Base-by-base conservation (phyloP, 2,113 vertebrate species). In the Scartelaos histophorus region DNA sequence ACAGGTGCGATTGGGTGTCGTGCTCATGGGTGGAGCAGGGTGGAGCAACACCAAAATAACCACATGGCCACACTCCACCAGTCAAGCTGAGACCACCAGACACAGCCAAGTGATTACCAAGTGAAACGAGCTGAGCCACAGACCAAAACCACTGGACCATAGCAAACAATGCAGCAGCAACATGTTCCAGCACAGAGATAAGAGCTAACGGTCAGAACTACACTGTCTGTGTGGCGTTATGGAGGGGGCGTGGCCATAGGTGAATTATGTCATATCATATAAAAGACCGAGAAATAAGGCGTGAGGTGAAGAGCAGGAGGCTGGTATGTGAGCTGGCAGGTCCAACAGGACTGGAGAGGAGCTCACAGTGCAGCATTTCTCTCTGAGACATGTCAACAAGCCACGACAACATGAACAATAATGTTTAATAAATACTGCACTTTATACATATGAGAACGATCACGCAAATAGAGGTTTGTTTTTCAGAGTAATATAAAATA, bases 241-340 rank as follows among this genome's bases (percentile, higher is more conserved):
- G 24, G 22, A 19, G 10, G 9, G 58, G 49, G 24, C 38, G 17
- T 43, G 35, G 19, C 49, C 21, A 57, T n/a, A 66, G 62, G 66
- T 29, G 57, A 47, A 35, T 19, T n/a, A 34, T 11, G 22, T 45
- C 5, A 29, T 70, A 49, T 70, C 21, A 29, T 21, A 62, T 22
- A 53, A 35, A 3, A 51, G 13, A 38, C 21, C 1, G 1, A 65
- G 60, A 45, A 70, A 73, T 25, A 21, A 69, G 24, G 62, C 49
- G 56, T 56, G 46, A 25, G 6, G 22, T 75, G 76, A 57, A 61
- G 34, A 3, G 24, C 25, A 58, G 22, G 9, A 29, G 38, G 54
- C 43, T 54, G 79, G 83, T 78, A 88, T 76, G 86, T 34, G 60
- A 78, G 67, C 82, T n/a, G 85, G 81, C 86, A 73, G 83, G 89